A percentile compares a stretch with the other conserved stretches of the same genome.
phyloP scores from a whole-genome alignment of 2,113 vertebrate genomes.

The Calyptommatus sinebrachiatus region DNA sequence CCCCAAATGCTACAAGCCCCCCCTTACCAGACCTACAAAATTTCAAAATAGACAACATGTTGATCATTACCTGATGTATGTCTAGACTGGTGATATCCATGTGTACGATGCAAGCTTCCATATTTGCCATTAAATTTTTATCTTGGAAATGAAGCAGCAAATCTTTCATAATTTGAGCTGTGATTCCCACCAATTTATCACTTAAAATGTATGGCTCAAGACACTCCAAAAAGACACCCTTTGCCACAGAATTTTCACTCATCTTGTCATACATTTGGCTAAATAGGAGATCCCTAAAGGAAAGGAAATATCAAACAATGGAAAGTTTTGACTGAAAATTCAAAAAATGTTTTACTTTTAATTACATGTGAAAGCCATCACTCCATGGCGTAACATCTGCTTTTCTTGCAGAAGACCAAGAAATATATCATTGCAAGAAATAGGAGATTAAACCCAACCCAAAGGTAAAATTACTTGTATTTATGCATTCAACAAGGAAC shows the following conservation, averaged over 20 bases:
- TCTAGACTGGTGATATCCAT: constrained; percentile 97
- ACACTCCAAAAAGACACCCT: constrained; percentile 91
- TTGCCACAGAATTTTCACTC: constrained; percentile 89
- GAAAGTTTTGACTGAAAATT: neutral
- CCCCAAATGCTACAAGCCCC: too few species aligned
- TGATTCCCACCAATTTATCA: constrained; percentile 88
- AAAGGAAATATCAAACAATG: constrained; percentile 9
- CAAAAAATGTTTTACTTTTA: neutral
- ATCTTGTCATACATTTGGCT: constrained; percentile 89
- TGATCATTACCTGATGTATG: constrained; percentile 85
- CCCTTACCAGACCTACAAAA: too few species aligned
- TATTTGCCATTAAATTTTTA: constrained; percentile 88
- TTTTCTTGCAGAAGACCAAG: too few species aligned
- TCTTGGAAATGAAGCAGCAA: constrained; percentile 92
- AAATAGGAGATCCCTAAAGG: constrained; percentile 88
- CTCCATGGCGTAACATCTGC: too few species aligned
- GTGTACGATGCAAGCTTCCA: constrained; percentile 95
- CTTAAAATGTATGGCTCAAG: constrained; percentile 91
- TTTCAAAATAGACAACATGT: neutral
- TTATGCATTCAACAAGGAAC: neutral
- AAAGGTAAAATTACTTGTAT: too few species aligned
- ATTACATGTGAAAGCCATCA: neutral
- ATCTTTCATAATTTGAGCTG: constrained; percentile 92
- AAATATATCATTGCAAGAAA: too few species aligned
- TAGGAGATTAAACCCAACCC: too few species aligned